These are phyloP conservation scores for Acronicta leporina DNA, from an alignment of 2,888 invertebrate species.

Conservation along the genomic window DNA sequence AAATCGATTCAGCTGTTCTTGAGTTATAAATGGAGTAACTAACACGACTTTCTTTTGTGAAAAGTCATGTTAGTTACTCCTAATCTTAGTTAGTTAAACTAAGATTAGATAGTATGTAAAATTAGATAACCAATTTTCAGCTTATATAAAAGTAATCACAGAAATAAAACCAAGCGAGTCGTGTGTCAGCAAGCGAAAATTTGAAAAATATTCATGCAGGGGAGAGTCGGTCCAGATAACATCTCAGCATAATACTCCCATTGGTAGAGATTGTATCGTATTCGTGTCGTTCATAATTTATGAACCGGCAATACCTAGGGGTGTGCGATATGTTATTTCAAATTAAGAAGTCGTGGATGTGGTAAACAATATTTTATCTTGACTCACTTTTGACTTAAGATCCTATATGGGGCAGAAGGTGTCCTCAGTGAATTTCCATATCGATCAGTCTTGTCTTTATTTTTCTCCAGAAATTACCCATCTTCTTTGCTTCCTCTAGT, in stretches of 20 bases:
- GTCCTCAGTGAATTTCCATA: too few relatives aligned
- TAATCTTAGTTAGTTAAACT: too few relatives aligned
- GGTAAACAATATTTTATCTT: not conserved
- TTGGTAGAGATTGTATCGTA: constrained; percentile 81
- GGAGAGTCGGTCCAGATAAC: constrained; percentile 60
- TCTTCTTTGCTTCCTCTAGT: too few relatives aligned
- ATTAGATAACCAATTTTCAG: not conserved
- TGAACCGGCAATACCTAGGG: constrained; percentile 75
- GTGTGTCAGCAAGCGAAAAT: constrained; percentile 60
- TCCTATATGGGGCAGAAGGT: too few relatives aligned
- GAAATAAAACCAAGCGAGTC: constrained; percentile 16
- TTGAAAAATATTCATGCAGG: constrained; percentile 60
- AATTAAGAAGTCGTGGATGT: constrained; percentile 49
- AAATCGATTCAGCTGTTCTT: too few relatives aligned
- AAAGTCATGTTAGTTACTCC: too few relatives aligned
- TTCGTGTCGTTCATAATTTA: constrained; percentile 84
- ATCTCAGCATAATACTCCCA: constrained; percentile 81
- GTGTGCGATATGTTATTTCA: constrained; percentile 58
- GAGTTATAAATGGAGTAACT: too few relatives aligned
- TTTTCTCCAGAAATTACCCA: too few relatives aligned
- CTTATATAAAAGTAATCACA: constrained; percentile 10
- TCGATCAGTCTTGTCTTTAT: too few relatives aligned
- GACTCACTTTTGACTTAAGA: too few relatives aligned
- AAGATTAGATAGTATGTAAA: too few relatives aligned
- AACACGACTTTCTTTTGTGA: too few relatives aligned